Evolutionary conservation across 2,113 vertebrate species (phyloP).

Genomic region (Numenius arquata): DNA sequence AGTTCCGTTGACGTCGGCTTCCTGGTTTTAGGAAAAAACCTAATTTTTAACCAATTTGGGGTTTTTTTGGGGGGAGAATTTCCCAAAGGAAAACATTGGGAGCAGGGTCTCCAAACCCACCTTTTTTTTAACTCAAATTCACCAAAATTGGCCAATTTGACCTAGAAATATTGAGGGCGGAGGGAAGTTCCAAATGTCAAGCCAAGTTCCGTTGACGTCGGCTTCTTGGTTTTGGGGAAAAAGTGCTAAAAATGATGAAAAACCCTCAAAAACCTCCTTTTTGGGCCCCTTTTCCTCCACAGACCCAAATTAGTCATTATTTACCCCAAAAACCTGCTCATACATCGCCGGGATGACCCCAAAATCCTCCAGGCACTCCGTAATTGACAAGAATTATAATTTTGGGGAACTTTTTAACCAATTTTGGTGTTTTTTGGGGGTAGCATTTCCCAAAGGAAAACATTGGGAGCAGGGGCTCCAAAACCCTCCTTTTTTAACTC

Average conservation of each 20-base stretch:
- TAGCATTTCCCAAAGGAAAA: no score
- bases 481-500: no score
- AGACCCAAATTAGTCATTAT: background rate
- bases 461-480: no score
- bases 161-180: no score
- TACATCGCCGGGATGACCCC: rapidly evolving
- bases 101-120: rapidly evolving
- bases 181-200: rapidly evolving
- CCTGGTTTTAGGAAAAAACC: no score
- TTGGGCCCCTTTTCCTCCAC: no score
- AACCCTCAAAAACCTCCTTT: background rate
- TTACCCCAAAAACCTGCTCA: background rate
- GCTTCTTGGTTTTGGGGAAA: background rate
- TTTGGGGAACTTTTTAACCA: background rate
- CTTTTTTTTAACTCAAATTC: background rate
- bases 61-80: no score
- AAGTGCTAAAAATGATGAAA: background rate
- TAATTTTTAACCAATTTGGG: no score
- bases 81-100: no score
- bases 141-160: no score
- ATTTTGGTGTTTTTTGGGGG: background rate
- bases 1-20: no score
- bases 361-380: rapidly evolving
- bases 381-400: rapidly evolving
- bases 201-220: rapidly evolving